These are phyloP conservation scores for Phoxinus phoxinus DNA, from an alignment of 2,113 vertebrate species.

Conservation along the genomic window DNA sequence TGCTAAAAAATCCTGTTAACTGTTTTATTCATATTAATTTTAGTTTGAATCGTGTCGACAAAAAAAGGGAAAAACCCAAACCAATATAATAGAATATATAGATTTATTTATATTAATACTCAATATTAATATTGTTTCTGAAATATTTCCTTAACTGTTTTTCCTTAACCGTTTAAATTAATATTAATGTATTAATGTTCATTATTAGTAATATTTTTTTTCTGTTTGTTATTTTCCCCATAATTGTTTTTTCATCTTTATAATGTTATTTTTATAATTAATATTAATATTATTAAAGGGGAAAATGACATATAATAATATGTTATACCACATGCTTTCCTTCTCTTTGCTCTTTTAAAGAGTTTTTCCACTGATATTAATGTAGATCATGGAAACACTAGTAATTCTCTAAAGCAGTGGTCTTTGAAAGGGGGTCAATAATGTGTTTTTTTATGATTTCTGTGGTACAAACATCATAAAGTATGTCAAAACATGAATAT, in stretches of 20 bases:
- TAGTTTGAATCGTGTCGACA: background rate
- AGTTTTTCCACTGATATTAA: constrained; percentile 74
- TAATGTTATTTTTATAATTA: background rate
- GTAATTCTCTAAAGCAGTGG: constrained; percentile 7
- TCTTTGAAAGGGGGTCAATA: background rate
- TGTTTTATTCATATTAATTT: background rate
- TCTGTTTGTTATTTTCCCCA: background rate
- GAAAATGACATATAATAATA: background rate
- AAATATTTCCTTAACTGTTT: too few species aligned
- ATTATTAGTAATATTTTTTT: background rate
- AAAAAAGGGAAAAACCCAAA: background rate
- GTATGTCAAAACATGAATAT: too few species aligned
- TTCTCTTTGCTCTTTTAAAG: constrained; percentile 59
- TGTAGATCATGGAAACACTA: constrained; percentile 69
- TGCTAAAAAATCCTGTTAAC: background rate
- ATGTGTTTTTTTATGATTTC: background rate
- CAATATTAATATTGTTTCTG: background rate
- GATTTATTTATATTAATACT: background rate
- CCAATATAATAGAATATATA: too few species aligned
- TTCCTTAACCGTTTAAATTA: background rate
- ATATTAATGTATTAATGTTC: background rate
- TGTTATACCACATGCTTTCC: background rate
- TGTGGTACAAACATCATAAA: background rate
- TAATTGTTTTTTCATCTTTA: too few species aligned
- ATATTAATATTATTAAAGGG: background rate